Base-by-base conservation (phyloP, 2,888 invertebrate genomes). In the Hypena proboscidalis region DNA sequence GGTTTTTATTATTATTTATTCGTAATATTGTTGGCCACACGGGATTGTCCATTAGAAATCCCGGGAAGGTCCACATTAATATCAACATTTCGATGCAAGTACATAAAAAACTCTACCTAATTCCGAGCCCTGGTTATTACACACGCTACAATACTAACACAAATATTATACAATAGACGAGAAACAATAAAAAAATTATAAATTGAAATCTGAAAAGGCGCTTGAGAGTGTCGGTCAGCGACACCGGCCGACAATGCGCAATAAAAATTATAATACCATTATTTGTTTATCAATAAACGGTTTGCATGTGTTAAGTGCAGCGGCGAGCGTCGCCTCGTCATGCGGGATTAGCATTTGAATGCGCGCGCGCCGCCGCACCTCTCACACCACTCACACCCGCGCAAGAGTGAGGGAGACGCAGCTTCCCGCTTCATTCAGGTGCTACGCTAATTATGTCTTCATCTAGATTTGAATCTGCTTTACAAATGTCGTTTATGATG, bases 261-360 rank as follows among this genome's bases (percentile, higher is more conserved):
- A 78, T 87, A 87, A 85, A 85, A 81, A 83, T 83, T 75, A 85
- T 87, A 85, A 87, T 83, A 67, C 73, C 74, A 83, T 83, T 85
- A 85, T 86, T 87, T 85, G 88, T 85, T 83, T 85, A 85, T 85
- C 83, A 84, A 87, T 85, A 83, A 78, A 71, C 73, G 77, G 87
- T 89, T 88, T 82, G 88, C 88, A 89, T 89, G 84, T 85, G 85
- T 80, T 80, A 82, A 82, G 75, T 83, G 81, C 73, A 73, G 69
- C 55, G 58, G 45, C 55, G 66, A 55, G 58, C 45, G 52, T 67
- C 68, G 68, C n/a, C n/a, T 66, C 64, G 69, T 67, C 69, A 72
- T 58, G 67, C 47, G 57, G 70, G 80, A 82, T 87, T 84, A 74
- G 70, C 84, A 83, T 86, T 68, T 72, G 72, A 82, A 83, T 81